phyloP scores from a whole-genome alignment of 2,113 vertebrate species.

The Osmerus mordax region DNA sequence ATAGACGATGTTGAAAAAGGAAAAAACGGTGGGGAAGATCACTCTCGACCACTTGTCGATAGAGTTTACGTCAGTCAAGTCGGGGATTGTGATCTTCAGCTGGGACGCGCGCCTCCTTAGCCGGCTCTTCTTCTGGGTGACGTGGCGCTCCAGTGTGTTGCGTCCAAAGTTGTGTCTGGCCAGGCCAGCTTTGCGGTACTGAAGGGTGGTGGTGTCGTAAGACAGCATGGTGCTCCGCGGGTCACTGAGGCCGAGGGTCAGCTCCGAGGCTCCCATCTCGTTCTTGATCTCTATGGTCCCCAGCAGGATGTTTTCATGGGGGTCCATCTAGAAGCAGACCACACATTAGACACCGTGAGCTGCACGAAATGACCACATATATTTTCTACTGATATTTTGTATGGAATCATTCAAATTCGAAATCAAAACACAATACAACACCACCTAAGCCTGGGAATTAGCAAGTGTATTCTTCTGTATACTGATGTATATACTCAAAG shows the following conservation, averaged over 20 bases:
- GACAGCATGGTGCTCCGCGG: constrained; percentile 92
- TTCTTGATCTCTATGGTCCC: constrained; percentile 98
- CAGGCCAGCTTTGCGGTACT: constrained; percentile 92
- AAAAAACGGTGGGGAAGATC: constrained; percentile 97
- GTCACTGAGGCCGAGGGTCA: constrained; percentile 89
- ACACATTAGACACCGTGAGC: background rate
- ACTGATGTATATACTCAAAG: no score
- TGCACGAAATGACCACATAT: no score
- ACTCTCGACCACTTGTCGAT: constrained; percentile 98
- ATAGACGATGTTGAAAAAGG: constrained; percentile 96
- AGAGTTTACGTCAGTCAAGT: constrained; percentile 98
- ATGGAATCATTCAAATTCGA: no score
- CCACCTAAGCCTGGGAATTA: no score
- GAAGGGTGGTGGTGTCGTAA: constrained; percentile 90
- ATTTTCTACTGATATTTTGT: no score
- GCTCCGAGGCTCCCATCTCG: constrained; percentile 91
- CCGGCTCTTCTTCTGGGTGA: constrained; percentile 93
- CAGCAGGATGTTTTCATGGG: constrained; percentile 96
- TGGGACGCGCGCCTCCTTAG: constrained; percentile 93
- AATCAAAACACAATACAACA: no score
- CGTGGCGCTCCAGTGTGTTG: constrained; percentile 88
- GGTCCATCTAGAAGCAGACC: constrained; percentile 81
- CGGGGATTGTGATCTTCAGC: constrained; percentile 94
- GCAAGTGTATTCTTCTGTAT: no score
- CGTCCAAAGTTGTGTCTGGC: constrained; percentile 90